Percentiles rank a stretch among this genome's conserved stretches.
These are phyloP conservation scores for Euthynnus affinis DNA, from an alignment of 2,797 vertebrate genomes.

Conservation along the genomic window DNA sequence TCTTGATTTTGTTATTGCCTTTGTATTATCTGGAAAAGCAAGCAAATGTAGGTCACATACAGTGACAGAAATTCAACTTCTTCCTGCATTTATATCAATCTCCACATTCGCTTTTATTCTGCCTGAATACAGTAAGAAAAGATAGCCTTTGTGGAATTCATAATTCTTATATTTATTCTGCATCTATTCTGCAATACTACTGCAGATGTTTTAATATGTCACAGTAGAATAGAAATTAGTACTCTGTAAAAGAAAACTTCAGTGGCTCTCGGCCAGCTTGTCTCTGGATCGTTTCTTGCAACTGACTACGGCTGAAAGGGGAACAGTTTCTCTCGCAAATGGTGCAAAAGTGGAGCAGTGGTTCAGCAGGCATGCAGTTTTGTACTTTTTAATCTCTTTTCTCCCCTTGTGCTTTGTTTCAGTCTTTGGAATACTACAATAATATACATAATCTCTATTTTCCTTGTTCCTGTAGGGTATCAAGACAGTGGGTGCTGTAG, in stretches of 20 bases:
- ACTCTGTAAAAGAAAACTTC: background rate
- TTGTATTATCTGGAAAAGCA: conserved; percentile 66
- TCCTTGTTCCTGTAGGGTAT: conserved; percentile 79
- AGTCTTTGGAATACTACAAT: conserved; percentile 28
- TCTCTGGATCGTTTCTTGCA: conserved; percentile 19
- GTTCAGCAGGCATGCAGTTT: conserved; percentile 22
- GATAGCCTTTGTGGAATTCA: conserved; percentile 22
- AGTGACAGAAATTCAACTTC: conserved; percentile 45
- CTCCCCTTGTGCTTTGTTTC: conserved; percentile 23
- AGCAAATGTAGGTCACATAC: conserved; percentile 65
- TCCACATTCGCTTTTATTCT: background rate
- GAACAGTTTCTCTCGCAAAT: conserved; percentile 20
- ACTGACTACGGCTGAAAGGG: conserved; percentile 15
- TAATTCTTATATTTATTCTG: conserved; percentile 16
- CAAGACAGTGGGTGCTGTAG: conserved; percentile 83
- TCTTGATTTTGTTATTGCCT: conserved; percentile 62
- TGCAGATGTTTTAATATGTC: conserved; percentile 13
- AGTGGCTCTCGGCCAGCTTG: conserved; percentile 17
- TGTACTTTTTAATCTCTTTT: conserved; percentile 22
- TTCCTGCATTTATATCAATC: conserved; percentile 37
- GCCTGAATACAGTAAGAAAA: background rate
- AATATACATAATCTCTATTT: conserved; percentile 21
- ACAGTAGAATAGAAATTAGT: conserved; percentile 17
- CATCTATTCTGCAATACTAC: conserved; percentile 13
- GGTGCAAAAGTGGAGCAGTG: conserved; percentile 16